Percentiles rank a stretch among this genome's conserved stretches.
Conservation (phyloP, 2,113 vertebrate species). For the Odontophorus gujanensis region DNA sequence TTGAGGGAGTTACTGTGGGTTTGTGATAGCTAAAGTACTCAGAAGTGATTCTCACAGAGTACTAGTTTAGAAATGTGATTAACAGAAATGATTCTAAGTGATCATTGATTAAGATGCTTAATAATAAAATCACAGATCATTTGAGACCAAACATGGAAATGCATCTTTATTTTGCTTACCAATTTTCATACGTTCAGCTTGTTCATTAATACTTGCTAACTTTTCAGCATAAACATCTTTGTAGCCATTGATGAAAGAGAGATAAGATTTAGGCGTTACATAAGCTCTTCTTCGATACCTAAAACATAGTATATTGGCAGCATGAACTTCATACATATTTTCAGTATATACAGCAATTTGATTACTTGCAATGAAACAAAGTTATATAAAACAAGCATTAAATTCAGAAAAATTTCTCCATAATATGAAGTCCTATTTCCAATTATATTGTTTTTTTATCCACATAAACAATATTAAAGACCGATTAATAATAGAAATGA, state of each 20-base stretch:
- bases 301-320: not conserved
- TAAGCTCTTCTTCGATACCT: conserved; percentile 80
- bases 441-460: not conserved
- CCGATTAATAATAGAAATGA: not conserved
- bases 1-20: not conserved
- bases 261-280: conserved; percentile 82
- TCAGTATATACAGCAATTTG: not conserved
- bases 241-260: conserved; percentile 83
- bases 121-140: not conserved
- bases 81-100: not conserved
- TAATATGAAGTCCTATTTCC: not conserved
- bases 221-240: conserved; percentile 86
- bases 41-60: not conserved
- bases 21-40: not conserved
- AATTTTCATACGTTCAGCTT: conserved; percentile 86
- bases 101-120: not conserved
- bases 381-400: not conserved
- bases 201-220: conserved; percentile 79
- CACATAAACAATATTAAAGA: not conserved
- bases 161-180: conserved; percentile 74
- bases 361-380: not conserved
- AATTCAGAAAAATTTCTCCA: not conserved
- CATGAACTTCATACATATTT: not conserved
- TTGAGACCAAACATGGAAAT: not conserved
- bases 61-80: not conserved